phyloP scores from a whole-genome alignment of 2,113 vertebrate species.

The Phalacrocorax aristotelis region DNA sequence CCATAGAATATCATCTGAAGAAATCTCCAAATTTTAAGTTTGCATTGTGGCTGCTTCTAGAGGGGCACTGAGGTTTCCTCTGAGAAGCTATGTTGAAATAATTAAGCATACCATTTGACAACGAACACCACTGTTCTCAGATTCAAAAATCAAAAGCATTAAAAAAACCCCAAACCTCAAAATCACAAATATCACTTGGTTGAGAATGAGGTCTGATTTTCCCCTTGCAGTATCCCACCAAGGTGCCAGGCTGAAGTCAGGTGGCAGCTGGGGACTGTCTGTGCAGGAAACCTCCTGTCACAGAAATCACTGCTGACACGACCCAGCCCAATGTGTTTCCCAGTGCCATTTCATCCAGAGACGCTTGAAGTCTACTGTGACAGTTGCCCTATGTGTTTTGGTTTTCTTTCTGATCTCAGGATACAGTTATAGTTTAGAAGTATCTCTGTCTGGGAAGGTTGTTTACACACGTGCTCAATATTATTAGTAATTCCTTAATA shows the following conservation, averaged over 20 bases:
- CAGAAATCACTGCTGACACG: neutral
- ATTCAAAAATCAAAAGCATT: neutral
- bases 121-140: neutral
- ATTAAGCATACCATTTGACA: neutral
- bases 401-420: neutral
- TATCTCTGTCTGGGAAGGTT: neutral
- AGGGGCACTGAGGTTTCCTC: neutral
- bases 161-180: neutral
- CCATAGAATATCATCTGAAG: neutral
- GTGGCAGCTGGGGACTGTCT: neutral
- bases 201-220: neutral
- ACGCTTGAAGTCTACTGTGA: neutral
- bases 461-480: neutral
- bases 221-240: neutral
- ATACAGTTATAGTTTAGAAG: neutral
- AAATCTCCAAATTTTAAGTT: neutral
- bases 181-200: neutral
- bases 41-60: neutral
- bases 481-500: neutral
- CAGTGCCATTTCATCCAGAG: neutral
- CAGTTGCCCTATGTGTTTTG: neutral
- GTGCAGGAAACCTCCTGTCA: neutral
- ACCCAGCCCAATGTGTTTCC: neutral
- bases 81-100: neutral
- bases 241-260: neutral